phyloP scores from a whole-genome alignment of 2,888 invertebrate species.

The Craniophora ligustri region DNA sequence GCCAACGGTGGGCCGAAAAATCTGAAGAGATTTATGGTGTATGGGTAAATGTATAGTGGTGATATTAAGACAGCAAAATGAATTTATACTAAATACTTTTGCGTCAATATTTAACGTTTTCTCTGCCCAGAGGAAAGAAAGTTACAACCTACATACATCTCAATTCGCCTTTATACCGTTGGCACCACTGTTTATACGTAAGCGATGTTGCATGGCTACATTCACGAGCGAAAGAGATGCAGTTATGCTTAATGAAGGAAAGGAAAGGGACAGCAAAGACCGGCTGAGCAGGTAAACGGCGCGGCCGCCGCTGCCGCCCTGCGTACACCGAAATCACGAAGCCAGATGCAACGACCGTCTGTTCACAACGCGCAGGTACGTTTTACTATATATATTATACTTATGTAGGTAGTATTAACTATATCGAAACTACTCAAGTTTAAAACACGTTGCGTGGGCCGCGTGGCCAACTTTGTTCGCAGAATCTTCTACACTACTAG shows the following conservation, averaged over 20 bases:
- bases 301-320: constrained; percentile 60
- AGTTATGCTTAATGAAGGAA: constrained; percentile 41
- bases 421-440: constrained; percentile 36
- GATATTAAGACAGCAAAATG: too few species aligned
- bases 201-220: constrained; percentile 64
- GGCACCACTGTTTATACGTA: constrained; percentile 53
- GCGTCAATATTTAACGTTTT: constrained; percentile 8
- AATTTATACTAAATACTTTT: too few species aligned
- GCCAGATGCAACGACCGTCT: constrained; percentile 72
- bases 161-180: constrained; percentile 52
- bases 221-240: constrained; percentile 56
- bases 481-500: constrained; percentile 19
- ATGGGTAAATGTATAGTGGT: too few species aligned
- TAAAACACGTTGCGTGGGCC: constrained; percentile 42
- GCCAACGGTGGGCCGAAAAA: too few species aligned
- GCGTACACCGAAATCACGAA: constrained; percentile 71
- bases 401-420: constrained; percentile 24
- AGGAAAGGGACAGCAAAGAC: constrained; percentile 65
- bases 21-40: too few species aligned
- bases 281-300: constrained; percentile 73
- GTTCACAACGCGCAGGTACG: constrained; percentile 52
- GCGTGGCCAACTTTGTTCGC: constrained; percentile 30
- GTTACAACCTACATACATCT: constrained; percentile 56
- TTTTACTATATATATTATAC: constrained; percentile 37
- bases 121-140: constrained; percentile 38